Evolutionary conservation across 2,113 vertebrate species (phyloP), one percentile per base, ranked within the genome.

Genomic region (Tachycineta bicolor): DNA sequence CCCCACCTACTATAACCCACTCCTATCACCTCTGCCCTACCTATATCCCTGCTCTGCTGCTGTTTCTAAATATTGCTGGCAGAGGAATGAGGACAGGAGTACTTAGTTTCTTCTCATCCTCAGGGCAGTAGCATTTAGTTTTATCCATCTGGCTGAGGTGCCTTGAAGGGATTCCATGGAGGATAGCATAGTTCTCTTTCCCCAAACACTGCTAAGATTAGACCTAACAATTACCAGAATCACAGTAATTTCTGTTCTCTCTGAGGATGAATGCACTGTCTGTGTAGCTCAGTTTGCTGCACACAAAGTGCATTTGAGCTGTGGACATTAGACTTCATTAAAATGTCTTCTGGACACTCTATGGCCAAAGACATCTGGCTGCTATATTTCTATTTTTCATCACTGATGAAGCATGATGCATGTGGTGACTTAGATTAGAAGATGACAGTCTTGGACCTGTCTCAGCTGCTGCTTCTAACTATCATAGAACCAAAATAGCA

Each of bases 371-470:
- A 75, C 13, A 16, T 52, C 46, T 0, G 2, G 59, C 71, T 95
- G 63, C 43, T 95, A 3, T 70, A 67, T 83, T 95, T 80, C 82
- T 70, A 0, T 84, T 86, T 91, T 55, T 83, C 85, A 55, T 76
- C 90, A 93, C 39, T 77, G 84, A 59, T 86, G 71, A 93, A 88
- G 82, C 68, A 77, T 0, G 33, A 55, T 82, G 63, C 7, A 3
- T 74, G 47, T 85, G 82, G 24, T 93, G 87, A 77, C 74, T 94
- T 82, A 80, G 74, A 90, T 91, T 90, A 97, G 91, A 93, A 95
- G 92, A 88, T 86, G 70, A 80, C 78, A 65, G 63, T 26, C 70
- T 91, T 80, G 82, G 53, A 58, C 85, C 49, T 69, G 17, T 79
- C 71, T 93, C 91, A 93, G 84, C 90, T 94, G 78, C 65, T 87